Evolutionary conservation across 1,140 invertebrate species (phyloP).

Genomic region (Bombus confusus): DNA sequence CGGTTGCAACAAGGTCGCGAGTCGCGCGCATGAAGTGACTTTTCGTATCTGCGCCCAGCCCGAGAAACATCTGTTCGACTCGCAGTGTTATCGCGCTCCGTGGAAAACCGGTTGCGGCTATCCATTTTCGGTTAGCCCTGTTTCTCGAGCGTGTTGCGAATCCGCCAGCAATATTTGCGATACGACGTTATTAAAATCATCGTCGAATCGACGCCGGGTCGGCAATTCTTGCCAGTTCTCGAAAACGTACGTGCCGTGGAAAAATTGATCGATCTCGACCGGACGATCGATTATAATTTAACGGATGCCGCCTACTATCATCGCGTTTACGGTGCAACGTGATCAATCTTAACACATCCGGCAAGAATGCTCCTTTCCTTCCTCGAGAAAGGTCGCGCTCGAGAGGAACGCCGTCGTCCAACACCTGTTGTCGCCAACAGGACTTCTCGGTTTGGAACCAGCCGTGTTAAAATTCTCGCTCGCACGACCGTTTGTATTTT

Average conservation of each 20-base stretch:
- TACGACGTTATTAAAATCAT: constrained; percentile 40
- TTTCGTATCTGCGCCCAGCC: constrained; percentile 49
- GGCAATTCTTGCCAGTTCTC: not conserved
- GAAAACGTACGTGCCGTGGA: not conserved
- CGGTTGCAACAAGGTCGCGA: constrained; percentile 24
- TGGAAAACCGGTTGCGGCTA: constrained; percentile 60
- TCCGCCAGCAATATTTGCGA: constrained; percentile 1
- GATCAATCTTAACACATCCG: constrained; percentile 20
- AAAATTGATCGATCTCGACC: not conserved
- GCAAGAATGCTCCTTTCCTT: constrained; percentile 34
- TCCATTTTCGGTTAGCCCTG: constrained; percentile 53
- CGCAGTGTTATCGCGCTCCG: constrained; percentile 55
- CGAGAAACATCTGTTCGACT: constrained; percentile 56
- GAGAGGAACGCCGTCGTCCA: constrained; percentile 54
- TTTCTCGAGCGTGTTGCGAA: not conserved
- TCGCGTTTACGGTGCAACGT: not conserved
- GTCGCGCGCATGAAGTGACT: not conserved
- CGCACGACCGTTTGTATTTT: not conserved
- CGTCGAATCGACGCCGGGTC: not conserved
- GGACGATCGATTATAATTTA: no score
- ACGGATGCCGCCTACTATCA: not conserved
- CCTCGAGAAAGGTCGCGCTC: constrained; percentile 43
- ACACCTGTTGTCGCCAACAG: constrained; percentile 67
- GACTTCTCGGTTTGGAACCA: constrained; percentile 35
- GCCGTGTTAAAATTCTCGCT: constrained; percentile 16